Evolutionary conservation across 2,888 invertebrate genomes (phyloP).

Genomic region (Aleiodes leptofemur): DNA sequence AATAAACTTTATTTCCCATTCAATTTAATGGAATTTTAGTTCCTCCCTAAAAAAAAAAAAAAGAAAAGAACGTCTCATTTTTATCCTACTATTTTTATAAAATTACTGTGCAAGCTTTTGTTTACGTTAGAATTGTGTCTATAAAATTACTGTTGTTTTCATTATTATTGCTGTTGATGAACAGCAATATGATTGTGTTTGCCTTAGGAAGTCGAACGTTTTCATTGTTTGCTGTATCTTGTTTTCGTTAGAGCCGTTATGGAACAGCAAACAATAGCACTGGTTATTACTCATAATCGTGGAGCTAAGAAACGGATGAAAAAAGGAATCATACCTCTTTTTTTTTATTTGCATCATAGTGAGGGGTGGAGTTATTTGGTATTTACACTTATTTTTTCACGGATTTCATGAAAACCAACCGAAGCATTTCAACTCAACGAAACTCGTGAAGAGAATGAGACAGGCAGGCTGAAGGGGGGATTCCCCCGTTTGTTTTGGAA

Average conservation of each 20-base stretch:
- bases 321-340: not conserved
- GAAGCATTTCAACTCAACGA: no score
- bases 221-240: not conserved
- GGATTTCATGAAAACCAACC: not conserved
- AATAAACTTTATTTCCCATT: conserved; percentile 41
- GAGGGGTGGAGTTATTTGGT: conserved; percentile 3
- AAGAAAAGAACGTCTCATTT: no score
- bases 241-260: conserved; percentile 12
- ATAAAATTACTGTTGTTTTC: conserved; percentile 6
- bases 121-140: conserved; percentile 22
- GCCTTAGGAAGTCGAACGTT: not conserved
- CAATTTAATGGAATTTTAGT: conserved; percentile 4
- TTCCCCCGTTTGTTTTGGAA: conserved; percentile 8
- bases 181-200: conserved; percentile 21
- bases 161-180: not conserved
- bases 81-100: no score
- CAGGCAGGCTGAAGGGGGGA: no score
- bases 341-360: not conserved
- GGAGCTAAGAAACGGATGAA: conserved; percentile 14
- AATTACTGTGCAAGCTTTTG: no score
- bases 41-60: not conserved
- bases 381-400: conserved; percentile 22
- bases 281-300: conserved; percentile 29
- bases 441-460: no score
- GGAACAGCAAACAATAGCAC: conserved; percentile 35